phyloP scores from a whole-genome alignment of 2,888 invertebrate species.

The Parasteatoda lunata region DNA sequence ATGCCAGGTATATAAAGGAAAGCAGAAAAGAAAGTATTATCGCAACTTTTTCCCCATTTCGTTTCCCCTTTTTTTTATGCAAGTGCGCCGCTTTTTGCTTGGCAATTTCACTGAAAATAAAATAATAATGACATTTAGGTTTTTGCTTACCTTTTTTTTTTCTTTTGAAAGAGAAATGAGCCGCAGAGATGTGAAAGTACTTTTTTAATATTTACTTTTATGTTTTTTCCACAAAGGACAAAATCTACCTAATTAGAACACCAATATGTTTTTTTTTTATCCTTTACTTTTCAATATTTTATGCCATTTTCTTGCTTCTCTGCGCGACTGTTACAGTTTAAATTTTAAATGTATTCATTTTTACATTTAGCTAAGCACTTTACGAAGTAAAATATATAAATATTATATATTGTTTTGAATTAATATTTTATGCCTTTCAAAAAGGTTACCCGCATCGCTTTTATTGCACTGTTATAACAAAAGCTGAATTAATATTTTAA shows the following conservation, averaged over 20 bases:
- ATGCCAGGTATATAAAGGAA: constrained; percentile 20
- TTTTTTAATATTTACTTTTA: constrained; percentile 14
- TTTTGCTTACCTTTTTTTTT: constrained; percentile 8
- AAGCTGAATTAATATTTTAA: too few relatives aligned
- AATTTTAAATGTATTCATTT: too few relatives aligned
- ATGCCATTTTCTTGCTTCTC: neutral
- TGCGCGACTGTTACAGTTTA: too few relatives aligned
- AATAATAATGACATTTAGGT: constrained; percentile 46
- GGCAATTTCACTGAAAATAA: constrained; percentile 29
- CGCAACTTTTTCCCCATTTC: neutral
- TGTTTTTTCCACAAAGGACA: constrained; percentile 1
- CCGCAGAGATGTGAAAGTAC: constrained; percentile 8
- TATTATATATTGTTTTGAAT: too few relatives aligned
- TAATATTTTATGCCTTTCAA: too few relatives aligned
- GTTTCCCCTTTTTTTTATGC: constrained; percentile 3
- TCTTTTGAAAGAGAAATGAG: neutral
- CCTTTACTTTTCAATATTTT: constrained; percentile 21
- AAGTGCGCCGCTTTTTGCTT: neutral
- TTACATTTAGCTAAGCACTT: too few relatives aligned
- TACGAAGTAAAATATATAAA: too few relatives aligned
- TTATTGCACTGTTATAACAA: too few relatives aligned
- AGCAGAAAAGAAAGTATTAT: constrained; percentile 10
- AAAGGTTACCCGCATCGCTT: too few relatives aligned
- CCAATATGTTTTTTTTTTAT: constrained; percentile 34
- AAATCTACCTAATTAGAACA: constrained; percentile 37